These are phyloP conservation scores for Hemicrepidius hirtus DNA, from an alignment of 2,888 invertebrate genomes.

Conservation along the genomic window DNA sequence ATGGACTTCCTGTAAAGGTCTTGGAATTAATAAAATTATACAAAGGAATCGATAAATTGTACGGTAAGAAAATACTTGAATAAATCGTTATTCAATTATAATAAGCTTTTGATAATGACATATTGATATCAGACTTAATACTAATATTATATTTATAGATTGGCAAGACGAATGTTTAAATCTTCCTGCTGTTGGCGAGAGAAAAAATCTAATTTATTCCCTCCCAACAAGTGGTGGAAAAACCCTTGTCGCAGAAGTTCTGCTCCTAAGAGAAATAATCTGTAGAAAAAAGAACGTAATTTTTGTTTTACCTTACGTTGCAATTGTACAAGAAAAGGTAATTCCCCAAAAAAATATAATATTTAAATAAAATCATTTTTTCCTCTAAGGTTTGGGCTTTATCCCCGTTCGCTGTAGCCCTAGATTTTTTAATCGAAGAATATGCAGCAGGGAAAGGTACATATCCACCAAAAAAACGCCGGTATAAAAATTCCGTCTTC, in stretches of 20 bases:
- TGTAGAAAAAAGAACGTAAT: constrained; percentile 88
- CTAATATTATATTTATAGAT: constrained; percentile 75
- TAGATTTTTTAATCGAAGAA: constrained; percentile 94
- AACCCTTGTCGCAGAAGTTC: constrained; percentile 96
- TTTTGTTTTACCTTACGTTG: constrained; percentile 95
- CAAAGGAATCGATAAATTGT: constrained; percentile 87
- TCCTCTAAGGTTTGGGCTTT: constrained; percentile 83
- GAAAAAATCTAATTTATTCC: constrained; percentile 91
- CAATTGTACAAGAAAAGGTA: constrained; percentile 98
- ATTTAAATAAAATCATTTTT: not conserved
- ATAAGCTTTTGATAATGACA: no score
- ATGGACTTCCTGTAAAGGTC: constrained; percentile 84
- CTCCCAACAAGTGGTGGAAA: constrained; percentile 98
- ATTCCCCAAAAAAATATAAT: constrained; percentile 31
- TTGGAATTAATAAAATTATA: constrained; percentile 82
- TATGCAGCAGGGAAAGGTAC: constrained; percentile 93
- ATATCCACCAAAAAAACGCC: constrained; percentile 86
- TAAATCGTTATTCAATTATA: no score
- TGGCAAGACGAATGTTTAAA: constrained; percentile 96
- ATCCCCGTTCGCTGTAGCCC: constrained; percentile 89
- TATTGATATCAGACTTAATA: no score
- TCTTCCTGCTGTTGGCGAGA: constrained; percentile 81
- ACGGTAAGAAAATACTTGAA: constrained; percentile 82
- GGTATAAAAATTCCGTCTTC: constrained; percentile 86
- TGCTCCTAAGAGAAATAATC: constrained; percentile 91